Evolutionary conservation across 2,888 invertebrate species (phyloP).

Genomic region (Timema cristinae): DNA sequence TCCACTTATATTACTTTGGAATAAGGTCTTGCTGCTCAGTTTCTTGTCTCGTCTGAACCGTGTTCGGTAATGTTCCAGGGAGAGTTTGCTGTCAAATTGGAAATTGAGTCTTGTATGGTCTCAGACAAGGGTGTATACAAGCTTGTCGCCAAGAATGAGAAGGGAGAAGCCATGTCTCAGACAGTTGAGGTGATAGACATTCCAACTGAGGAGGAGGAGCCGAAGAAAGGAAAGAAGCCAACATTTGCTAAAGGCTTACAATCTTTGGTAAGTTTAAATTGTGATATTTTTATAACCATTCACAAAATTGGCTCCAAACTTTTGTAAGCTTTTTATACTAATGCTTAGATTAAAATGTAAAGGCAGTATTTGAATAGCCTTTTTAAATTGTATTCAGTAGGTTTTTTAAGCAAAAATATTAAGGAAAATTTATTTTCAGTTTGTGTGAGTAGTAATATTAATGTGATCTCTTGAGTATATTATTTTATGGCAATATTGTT

Average conservation of each 20-base stretch:
- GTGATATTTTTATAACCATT: no score
- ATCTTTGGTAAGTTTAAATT: conserved; percentile 59
- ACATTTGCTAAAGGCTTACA: conserved; percentile 72
- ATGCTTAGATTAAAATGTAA: not conserved
- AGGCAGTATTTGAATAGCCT: not conserved
- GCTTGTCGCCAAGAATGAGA: conserved; percentile 85
- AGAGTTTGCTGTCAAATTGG: conserved; percentile 85
- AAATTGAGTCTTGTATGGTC: conserved; percentile 78
- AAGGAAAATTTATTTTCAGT: conserved; percentile 17
- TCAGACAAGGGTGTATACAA: conserved; percentile 86
- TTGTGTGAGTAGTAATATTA: not conserved
- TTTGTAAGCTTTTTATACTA: not conserved
- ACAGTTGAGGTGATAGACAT: conserved; percentile 82
- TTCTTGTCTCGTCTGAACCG: not conserved
- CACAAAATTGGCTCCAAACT: no score
- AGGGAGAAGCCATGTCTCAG: conserved; percentile 88
- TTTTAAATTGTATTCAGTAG: conserved; percentile 11
- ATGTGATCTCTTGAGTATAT: no score
- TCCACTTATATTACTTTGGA: not conserved
- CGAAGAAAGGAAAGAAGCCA: conserved; percentile 69
- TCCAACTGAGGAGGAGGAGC: conserved; percentile 65
- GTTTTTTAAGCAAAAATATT: conserved; percentile 8
- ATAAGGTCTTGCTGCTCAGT: not conserved
- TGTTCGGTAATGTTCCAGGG: conserved; percentile 52
- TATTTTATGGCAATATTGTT: no score